phyloP scores from a whole-genome alignment of 2,113 vertebrate species.

The Elachura formosa region DNA sequence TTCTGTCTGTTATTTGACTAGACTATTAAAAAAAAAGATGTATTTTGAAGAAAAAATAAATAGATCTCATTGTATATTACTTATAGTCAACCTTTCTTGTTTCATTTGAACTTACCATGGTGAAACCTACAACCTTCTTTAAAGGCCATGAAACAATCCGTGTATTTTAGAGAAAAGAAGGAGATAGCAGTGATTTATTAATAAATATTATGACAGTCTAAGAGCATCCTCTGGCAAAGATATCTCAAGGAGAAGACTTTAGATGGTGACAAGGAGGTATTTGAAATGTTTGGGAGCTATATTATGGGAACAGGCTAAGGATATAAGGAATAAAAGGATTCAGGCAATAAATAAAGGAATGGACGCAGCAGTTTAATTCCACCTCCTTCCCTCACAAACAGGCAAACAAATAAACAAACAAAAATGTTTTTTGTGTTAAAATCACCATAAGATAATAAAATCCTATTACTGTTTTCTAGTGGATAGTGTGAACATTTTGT shows the following conservation, averaged over 20 bases:
- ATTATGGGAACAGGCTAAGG: neutral
- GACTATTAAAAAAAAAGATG: accelerated
- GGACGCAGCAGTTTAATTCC: neutral
- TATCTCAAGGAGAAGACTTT: neutral
- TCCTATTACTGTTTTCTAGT: neutral
- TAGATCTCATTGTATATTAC: neutral
- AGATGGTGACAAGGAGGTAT: neutral
- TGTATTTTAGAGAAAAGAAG: neutral
- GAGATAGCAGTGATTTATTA: neutral
- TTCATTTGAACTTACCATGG: neutral
- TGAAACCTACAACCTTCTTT: neutral
- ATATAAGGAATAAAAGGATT: neutral
- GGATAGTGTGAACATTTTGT: neutral
- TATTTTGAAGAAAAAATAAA: neutral
- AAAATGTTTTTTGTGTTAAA: neutral
- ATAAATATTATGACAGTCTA: neutral
- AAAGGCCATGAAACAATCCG: neutral
- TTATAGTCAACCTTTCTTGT: neutral
- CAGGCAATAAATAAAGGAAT: neutral
- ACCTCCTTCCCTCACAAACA: accelerated
- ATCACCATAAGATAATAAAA: neutral
- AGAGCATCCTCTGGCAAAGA: neutral
- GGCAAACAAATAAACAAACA: neutral
- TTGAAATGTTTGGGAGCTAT: neutral
- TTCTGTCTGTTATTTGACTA: neutral